Evolutionary conservation across 2,888 invertebrate genomes (phyloP).

Genomic region (Tipula unca): DNA sequence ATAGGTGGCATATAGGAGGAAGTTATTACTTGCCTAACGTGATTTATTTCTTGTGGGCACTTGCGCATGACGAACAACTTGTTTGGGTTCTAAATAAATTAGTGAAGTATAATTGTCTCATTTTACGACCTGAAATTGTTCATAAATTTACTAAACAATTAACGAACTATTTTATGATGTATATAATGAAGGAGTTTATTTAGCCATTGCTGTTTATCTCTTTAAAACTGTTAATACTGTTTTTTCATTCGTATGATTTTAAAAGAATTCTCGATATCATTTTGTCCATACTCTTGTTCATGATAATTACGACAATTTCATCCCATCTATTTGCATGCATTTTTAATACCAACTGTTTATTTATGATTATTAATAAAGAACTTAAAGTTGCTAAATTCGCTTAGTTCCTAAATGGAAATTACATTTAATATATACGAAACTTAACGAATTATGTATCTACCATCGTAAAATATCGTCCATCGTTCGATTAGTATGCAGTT

Average conservation of each 20-base stretch:
- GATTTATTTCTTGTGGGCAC: not conserved
- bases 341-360: not conserved
- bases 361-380: not conserved
- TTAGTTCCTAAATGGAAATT: not conserved
- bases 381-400: not conserved
- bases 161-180: not conserved
- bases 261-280: not conserved
- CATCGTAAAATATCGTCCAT: not conserved
- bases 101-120: not conserved
- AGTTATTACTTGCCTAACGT: not conserved
- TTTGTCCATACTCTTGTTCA: not conserved
- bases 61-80: not conserved
- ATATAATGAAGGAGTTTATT: not conserved
- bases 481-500: not conserved
- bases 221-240: not conserved
- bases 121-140: not conserved
- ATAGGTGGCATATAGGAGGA: not conserved
- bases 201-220: not conserved
- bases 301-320: not conserved
- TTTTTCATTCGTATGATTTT: not conserved
- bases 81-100: not conserved
- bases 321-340: not conserved
- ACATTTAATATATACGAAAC: not conserved
- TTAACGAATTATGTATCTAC: not conserved
- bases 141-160: not conserved